Conservation (phyloP, 2,888 invertebrate species). For the Chironomus riparius region DNA sequence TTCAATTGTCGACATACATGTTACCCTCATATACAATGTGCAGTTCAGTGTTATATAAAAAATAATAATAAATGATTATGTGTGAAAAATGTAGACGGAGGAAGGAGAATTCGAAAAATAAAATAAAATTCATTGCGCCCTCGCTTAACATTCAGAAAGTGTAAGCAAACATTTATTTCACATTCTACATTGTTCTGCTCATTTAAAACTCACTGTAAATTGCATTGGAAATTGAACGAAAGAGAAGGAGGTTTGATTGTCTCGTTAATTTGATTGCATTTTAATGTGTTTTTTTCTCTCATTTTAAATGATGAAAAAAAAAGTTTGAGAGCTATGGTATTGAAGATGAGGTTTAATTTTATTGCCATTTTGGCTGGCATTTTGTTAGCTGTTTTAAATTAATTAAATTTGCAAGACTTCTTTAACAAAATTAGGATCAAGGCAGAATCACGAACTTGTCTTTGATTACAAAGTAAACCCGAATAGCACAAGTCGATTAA, state of each 20-base stretch:
- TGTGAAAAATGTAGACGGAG: not conserved
- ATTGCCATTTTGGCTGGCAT: not conserved
- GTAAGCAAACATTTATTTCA: constrained; percentile 8
- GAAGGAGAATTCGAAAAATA: too few relatives aligned
- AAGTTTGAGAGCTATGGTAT: too few relatives aligned
- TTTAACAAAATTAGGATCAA: too few relatives aligned
- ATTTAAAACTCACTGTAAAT: not conserved
- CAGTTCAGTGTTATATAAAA: not conserved
- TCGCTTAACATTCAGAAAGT: not conserved
- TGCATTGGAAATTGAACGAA: not conserved
- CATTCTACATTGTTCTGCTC: constrained; percentile 2
- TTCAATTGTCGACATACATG: not conserved
- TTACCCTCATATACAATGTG: not conserved
- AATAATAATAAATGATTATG: constrained; percentile 24
- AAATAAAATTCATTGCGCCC: not conserved
- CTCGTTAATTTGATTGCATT: not conserved
- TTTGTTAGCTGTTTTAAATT: too few relatives aligned
- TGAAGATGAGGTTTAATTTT: not conserved
- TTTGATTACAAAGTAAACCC: too few relatives aligned
- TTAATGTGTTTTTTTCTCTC: not conserved
- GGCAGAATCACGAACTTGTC: too few relatives aligned
- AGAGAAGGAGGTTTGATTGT: not conserved
- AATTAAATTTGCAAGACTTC: too few relatives aligned
- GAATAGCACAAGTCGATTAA: too few relatives aligned
- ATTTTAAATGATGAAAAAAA: not conserved